Evolutionary conservation across 2,113 vertebrate genomes (phyloP).

Genomic region (Lanius collurio): DNA sequence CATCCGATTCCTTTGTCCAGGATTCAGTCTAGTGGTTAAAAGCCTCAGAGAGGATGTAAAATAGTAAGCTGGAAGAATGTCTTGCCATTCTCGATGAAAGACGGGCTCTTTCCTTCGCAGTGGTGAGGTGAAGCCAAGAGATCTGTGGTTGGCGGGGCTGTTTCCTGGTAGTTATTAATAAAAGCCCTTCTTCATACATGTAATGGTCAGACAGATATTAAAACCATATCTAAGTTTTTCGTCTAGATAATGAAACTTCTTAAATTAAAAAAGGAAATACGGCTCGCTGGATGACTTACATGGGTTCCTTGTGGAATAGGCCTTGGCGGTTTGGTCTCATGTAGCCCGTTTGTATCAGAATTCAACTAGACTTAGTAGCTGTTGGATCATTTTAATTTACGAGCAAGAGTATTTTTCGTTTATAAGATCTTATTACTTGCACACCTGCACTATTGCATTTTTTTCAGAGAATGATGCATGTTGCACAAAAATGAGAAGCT

Average conservation of each 20-base stretch:
- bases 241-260: background rate
- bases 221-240: background rate
- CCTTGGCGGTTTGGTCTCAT: background rate
- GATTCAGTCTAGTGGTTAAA: slow-evolving; percentile 19
- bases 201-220: background rate
- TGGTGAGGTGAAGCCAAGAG: background rate
- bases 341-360: background rate
- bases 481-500: background rate
- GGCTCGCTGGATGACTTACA: background rate
- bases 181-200: background rate
- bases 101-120: background rate
- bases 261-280: background rate
- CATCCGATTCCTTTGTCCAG: background rate
- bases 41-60: background rate
- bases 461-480: background rate
- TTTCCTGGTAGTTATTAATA: background rate
- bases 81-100: background rate
- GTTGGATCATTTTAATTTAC: background rate
- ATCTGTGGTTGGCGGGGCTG: background rate
- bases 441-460: background rate
- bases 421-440: background rate
- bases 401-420: background rate
- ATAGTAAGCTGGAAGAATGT: background rate
- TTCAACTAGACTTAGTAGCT: background rate
- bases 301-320: background rate